These are phyloP conservation scores for Hypomecis punctinalis DNA, from an alignment of 2,888 invertebrate species.

Conservation along the genomic window DNA sequence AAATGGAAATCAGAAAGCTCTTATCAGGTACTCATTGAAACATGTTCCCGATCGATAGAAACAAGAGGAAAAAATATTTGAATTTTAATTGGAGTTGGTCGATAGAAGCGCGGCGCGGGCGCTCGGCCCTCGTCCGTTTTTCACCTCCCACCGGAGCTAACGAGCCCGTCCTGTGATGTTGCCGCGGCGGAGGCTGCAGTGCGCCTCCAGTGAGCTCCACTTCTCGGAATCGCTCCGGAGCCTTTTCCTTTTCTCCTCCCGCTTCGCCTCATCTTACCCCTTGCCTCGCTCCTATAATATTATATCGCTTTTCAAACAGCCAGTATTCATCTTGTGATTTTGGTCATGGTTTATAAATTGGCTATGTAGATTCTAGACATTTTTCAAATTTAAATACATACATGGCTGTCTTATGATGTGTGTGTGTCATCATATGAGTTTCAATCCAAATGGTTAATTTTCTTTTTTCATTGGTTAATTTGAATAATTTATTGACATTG, in stretches of 20 bases:
- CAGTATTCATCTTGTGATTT: too few relatives aligned
- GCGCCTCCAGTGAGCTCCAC: slow-evolving; percentile 64
- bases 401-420: too few relatives aligned
- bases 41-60: slow-evolving; percentile 20
- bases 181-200: slow-evolving; percentile 74
- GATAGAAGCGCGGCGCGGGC: slow-evolving; percentile 45
- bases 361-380: too few relatives aligned
- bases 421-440: too few relatives aligned
- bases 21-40: slow-evolving; percentile 17
- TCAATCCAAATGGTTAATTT: too few relatives aligned
- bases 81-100: slow-evolving; percentile 68
- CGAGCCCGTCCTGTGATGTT: slow-evolving; percentile 77
- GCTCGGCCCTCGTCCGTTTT: slow-evolving; percentile 64
- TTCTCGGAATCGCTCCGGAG: slow-evolving; percentile 74
- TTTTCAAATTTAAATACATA: too few relatives aligned
- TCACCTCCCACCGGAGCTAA: slow-evolving; percentile 73
- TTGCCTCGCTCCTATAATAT: slow-evolving; percentile 58
- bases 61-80: slow-evolving; percentile 50
- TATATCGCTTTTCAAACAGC: slow-evolving; percentile 57
- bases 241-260: slow-evolving; percentile 13
- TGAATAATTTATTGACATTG: too few relatives aligned
- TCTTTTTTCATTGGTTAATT: too few relatives aligned
- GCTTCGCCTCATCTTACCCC: slow-evolving; percentile 19
- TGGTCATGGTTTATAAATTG: too few relatives aligned
- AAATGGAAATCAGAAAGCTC: slow-evolving; percentile 7